A percentile compares a stretch with the other conserved stretches of the same genome.
phyloP scores from a whole-genome alignment of 2,888 invertebrate genomes.

The Morinoia aosen region DNA sequence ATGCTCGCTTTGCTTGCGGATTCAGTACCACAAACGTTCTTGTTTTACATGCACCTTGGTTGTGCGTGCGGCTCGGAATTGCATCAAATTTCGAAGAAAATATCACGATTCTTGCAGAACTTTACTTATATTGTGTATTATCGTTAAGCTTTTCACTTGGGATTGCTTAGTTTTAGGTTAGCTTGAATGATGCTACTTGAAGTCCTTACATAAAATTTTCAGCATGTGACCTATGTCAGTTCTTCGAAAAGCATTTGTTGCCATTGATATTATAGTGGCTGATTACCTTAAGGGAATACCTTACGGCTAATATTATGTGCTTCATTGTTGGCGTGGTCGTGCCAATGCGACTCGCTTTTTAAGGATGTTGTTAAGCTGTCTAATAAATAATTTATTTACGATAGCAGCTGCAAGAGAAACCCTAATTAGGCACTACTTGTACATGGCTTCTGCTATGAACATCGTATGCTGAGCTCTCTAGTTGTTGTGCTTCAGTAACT shows the following conservation, averaged over 20 bases:
- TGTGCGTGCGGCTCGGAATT: no score
- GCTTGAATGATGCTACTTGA: no score
- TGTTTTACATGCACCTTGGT: no score
- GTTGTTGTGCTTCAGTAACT: neutral
- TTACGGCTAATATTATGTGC: neutral
- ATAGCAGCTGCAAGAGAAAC: neutral
- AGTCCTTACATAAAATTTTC: no score
- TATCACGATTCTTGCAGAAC: no score
- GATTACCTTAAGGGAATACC: neutral
- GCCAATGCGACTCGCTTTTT: neutral
- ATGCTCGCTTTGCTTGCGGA: no score
- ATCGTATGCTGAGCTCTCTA: neutral
- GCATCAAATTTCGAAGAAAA: no score
- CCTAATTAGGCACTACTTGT: neutral
- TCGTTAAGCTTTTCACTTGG: no score
- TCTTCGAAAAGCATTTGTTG: no score
- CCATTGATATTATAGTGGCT: neutral
- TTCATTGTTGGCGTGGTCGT: neutral
- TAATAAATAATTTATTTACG: neutral
- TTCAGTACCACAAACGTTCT: no score
- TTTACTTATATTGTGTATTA: no score
- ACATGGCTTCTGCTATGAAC: neutral
- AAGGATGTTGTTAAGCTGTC: neutral
- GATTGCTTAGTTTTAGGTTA: no score
- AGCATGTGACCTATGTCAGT: neutral